Evolutionary conservation across 2,113 vertebrate genomes (phyloP).

Genomic region (Hypanus sabinus): DNA sequence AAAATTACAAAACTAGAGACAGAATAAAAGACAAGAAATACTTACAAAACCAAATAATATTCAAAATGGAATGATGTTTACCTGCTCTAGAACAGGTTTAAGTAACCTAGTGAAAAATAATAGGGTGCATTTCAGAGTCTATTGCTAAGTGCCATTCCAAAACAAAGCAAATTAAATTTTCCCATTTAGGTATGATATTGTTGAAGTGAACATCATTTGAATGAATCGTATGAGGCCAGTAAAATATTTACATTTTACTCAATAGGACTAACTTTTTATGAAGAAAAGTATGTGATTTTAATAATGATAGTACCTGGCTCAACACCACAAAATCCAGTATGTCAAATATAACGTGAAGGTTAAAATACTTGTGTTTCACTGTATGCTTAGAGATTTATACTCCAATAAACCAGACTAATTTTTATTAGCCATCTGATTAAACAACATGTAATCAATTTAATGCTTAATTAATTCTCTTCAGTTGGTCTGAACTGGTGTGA

Average conservation of each 20-base stretch:
- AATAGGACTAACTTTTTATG: not conserved
- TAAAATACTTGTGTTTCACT: not conserved
- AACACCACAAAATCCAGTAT: not conserved
- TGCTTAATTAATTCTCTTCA: not conserved
- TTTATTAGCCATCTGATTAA: conserved; percentile 3
- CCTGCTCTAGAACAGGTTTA: no score
- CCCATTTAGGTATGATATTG: not conserved
- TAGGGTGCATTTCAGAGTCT: not conserved
- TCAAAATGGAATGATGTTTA: not conserved
- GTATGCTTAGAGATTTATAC: not conserved
- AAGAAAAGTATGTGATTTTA: not conserved
- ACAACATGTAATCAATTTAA: conserved; percentile 8
- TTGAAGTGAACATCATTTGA: not conserved
- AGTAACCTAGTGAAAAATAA: not conserved
- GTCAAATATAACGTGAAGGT: not conserved
- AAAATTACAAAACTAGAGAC: not conserved
- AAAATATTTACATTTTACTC: not conserved
- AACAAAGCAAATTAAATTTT: not conserved
- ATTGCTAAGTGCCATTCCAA: not conserved
- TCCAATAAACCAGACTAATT: conserved; percentile 1
- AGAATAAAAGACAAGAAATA: not conserved
- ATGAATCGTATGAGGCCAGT: not conserved
- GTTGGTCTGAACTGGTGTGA: conserved; percentile 21
- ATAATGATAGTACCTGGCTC: not conserved
- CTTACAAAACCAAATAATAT: not conserved